A percentile compares a stretch with the other conserved stretches of the same genome.
phyloP scores from a whole-genome alignment of 2,113 vertebrate species.

The Barbus barbus region DNA sequence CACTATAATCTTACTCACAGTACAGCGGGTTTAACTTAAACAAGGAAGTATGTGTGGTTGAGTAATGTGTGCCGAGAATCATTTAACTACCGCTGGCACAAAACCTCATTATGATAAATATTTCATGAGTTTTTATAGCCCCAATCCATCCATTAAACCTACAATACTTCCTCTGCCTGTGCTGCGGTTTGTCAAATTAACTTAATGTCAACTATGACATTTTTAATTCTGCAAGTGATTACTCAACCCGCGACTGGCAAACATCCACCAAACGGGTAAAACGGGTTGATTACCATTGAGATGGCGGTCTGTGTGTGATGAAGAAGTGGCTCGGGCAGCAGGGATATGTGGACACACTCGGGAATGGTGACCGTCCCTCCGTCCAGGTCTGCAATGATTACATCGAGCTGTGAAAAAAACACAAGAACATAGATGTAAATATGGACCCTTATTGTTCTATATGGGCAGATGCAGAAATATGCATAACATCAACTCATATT shows the following conservation, averaged over 20 bases:
- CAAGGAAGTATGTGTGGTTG: not conserved
- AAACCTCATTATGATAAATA: not conserved
- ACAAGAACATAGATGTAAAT: not conserved
- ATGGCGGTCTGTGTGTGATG: slow-evolving; percentile 88
- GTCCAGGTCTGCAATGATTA: slow-evolving; percentile 93
- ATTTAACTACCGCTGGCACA: not conserved
- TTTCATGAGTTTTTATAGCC: not conserved
- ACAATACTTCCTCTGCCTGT: not conserved
- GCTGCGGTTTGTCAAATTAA: not conserved
- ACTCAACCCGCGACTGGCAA: not conserved
- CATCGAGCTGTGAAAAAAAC: slow-evolving; percentile 81
- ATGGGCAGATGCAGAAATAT: not conserved
- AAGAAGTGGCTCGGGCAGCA: slow-evolving; percentile 88
- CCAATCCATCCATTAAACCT: not conserved
- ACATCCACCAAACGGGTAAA: not conserved
- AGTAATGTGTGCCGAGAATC: not conserved
- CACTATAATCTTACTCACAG: not conserved
- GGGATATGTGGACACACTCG: slow-evolving; percentile 92
- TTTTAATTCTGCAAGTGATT: not conserved
- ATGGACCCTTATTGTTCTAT: not conserved
- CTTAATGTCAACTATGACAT: not conserved
- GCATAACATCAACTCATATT: not conserved
- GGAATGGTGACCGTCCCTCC: slow-evolving; percentile 91
- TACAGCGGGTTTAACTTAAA: not conserved
- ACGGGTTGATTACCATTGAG: slow-evolving; percentile 86